Evolutionary conservation across 2,888 invertebrate species (phyloP).

Genomic region (Lasius platythorax): DNA sequence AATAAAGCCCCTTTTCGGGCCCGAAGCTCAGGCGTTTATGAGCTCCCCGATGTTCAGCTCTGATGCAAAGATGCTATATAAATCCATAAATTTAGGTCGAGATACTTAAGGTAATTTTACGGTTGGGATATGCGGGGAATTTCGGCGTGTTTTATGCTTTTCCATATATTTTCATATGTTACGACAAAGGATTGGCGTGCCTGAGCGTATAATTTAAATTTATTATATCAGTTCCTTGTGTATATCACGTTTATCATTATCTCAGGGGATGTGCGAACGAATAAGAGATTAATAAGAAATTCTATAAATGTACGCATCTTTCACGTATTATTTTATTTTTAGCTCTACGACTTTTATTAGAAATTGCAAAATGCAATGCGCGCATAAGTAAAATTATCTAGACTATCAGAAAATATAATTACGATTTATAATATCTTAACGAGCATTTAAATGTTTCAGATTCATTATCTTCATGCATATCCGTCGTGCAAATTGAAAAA

Average conservation of each 20-base stretch:
- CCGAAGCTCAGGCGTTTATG: conserved; percentile 63
- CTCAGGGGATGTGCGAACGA: neutral
- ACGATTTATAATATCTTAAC: conserved; percentile 7
- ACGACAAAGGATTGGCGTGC: conserved; percentile 38
- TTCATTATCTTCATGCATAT: neutral
- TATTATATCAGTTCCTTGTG: conserved; percentile 17
- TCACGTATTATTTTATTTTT: neutral
- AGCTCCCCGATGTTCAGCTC: conserved; percentile 56
- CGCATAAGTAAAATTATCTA: neutral
- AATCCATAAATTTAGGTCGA: conserved; percentile 64
- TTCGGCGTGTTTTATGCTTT: conserved; percentile 41
- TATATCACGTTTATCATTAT: conserved; percentile 22
- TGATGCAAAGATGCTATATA: conserved; percentile 65
- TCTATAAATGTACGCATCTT: neutral
- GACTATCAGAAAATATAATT: neutral
- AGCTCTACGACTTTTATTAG: neutral
- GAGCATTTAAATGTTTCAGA: neutral
- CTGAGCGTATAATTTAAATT: conserved; percentile 36
- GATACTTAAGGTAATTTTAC: conserved; percentile 59
- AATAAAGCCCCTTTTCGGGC: conserved; percentile 67
- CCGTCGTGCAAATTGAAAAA: neutral
- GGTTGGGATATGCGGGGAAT: conserved; percentile 33
- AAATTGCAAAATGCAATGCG: neutral
- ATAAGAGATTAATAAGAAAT: conserved; percentile 11
- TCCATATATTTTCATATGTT: conserved; percentile 42